phyloP scores from a whole-genome alignment of 2,888 invertebrate species.

The Limnephilus marmoratus region DNA sequence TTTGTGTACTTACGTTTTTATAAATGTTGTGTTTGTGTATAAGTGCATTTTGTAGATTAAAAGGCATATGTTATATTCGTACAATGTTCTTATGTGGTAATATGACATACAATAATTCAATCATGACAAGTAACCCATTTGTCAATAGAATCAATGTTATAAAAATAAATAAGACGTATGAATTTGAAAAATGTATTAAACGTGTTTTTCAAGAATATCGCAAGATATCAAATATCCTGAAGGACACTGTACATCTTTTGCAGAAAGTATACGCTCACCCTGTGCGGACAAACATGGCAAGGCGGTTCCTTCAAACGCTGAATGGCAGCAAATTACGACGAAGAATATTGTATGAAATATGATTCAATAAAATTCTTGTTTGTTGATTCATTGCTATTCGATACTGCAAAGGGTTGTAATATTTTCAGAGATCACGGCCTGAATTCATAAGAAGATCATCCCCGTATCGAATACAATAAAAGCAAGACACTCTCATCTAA shows the following conservation, averaged over 20 bases:
- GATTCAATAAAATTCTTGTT: constrained; percentile 40
- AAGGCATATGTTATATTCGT: no score
- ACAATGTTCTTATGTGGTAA: no score
- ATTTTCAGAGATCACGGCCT: constrained; percentile 51
- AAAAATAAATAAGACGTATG: no score
- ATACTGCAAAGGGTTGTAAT: constrained; percentile 51
- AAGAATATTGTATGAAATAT: constrained; percentile 14
- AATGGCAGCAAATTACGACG: constrained; percentile 23
- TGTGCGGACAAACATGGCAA: neutral
- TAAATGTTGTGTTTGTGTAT: no score
- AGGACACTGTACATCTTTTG: neutral
- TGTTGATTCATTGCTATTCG: constrained; percentile 60
- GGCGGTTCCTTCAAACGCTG: constrained; percentile 1
- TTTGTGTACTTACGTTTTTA: no score
- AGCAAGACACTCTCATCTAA: constrained; percentile 60
- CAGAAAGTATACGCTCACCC: neutral
- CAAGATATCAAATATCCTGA: no score
- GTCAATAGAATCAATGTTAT: no score
- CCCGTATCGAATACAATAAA: constrained; percentile 53
- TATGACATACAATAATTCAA: no score
- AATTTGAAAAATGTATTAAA: no score
- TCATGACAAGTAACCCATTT: no score
- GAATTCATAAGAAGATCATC: constrained; percentile 49
- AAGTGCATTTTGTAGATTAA: no score
- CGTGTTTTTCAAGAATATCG: no score